Conservation (phyloP, 2,888 invertebrate genomes). For the Aspidiotus destructor region DNA sequence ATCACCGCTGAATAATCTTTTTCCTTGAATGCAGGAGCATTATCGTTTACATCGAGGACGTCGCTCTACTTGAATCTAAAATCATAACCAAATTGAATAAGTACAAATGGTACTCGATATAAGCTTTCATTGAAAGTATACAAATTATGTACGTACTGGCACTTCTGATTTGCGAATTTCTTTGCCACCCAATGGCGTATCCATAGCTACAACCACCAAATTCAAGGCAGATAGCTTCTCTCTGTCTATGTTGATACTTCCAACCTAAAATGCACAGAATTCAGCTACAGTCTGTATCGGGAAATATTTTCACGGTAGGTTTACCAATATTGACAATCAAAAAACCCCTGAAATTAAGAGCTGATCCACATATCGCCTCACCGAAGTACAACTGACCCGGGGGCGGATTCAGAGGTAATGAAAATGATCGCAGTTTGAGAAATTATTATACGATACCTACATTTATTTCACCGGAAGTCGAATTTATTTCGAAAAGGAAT, state of each 20-base stretch:
- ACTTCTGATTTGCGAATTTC: constrained; percentile 57
- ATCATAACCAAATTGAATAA: background rate
- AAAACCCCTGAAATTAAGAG: too few relatives aligned
- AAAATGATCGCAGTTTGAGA: background rate
- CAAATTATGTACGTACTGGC: background rate
- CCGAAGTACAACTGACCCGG: too few relatives aligned
- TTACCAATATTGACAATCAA: too few relatives aligned
- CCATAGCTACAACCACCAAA: constrained; percentile 62
- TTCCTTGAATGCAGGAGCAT: constrained; percentile 58
- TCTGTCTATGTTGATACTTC: constrained; percentile 38
- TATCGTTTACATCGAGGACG: constrained; percentile 69
- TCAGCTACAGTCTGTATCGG: too few relatives aligned
- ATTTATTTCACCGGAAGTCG: constrained; percentile 57
- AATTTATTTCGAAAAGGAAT: constrained; percentile 61
- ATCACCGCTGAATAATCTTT: constrained; percentile 60
- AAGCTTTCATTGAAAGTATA: too few relatives aligned
- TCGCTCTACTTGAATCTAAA: constrained; percentile 53
- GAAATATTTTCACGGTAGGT: too few relatives aligned
- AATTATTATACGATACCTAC: background rate
- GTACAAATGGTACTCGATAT: too few relatives aligned
- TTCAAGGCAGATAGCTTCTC: constrained; percentile 51
- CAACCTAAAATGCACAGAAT: constrained; percentile 33
- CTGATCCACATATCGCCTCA: too few relatives aligned
- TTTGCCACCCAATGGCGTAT: constrained; percentile 60
- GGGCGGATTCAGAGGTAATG: too few relatives aligned